These are phyloP conservation scores for Spermophilus dauricus DNA, from an alignment of 2,113 vertebrate species.

Conservation along the genomic window DNA sequence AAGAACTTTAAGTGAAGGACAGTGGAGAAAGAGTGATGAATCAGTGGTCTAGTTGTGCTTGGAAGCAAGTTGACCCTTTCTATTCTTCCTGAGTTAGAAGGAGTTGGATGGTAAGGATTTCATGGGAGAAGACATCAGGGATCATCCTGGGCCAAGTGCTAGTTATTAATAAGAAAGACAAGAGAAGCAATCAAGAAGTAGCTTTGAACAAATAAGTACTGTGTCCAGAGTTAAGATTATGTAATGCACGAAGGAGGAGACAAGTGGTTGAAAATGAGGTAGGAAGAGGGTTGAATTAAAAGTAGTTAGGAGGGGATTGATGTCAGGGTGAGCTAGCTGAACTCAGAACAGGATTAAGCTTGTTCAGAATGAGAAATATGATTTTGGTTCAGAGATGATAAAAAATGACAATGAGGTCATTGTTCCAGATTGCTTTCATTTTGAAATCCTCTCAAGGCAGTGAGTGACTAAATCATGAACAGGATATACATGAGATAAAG, in stretches of 20 bases:
- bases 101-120: background rate
- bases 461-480: background rate
- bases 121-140: background rate
- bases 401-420: background rate
- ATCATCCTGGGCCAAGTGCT: background rate
- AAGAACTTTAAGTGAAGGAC: background rate
- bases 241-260: background rate
- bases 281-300: background rate
- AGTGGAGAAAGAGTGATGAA: background rate
- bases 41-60: background rate
- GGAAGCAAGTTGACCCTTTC: background rate
- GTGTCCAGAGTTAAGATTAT: background rate
- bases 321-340: background rate
- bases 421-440: background rate
- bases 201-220: background rate
- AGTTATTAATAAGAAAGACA: background rate
- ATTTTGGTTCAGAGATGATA: background rate
- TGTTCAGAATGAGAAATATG: background rate
- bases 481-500: background rate
- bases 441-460: background rate
- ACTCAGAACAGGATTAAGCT: background rate
- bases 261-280: constrained; percentile 14
- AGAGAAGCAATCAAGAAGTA: background rate
- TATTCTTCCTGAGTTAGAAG: background rate
- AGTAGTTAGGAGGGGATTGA: background rate